Evolutionary conservation across 1,140 invertebrate genomes (phyloP).

Genomic region (Plectrocnemia conspersa): DNA sequence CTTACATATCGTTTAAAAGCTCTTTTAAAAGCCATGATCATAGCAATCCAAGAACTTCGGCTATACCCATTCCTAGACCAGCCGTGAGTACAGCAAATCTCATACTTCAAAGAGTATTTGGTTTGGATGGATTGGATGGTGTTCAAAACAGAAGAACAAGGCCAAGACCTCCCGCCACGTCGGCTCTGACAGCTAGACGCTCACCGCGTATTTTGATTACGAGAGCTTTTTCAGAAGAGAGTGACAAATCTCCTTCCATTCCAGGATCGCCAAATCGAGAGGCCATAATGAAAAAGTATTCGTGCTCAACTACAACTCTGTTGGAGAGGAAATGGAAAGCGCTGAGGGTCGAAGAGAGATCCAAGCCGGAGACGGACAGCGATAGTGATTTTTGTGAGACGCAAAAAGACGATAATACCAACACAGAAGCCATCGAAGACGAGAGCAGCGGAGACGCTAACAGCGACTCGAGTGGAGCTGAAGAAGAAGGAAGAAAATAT

Average conservation of each 20-base stretch:
- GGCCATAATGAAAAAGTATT: constrained; percentile 50
- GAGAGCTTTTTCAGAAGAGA: constrained; percentile 65
- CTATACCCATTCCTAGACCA: constrained; percentile 46
- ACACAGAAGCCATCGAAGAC: constrained; percentile 35
- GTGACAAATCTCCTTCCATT: constrained; percentile 48
- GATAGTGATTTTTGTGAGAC: constrained; percentile 36
- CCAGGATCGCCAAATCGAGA: constrained; percentile 42
- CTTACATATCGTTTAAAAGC: constrained; percentile 36
- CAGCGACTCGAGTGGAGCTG: constrained; percentile 45
- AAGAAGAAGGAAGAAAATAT: constrained; percentile 41
- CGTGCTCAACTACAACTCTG: constrained; percentile 53
- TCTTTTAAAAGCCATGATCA: constrained; percentile 34
- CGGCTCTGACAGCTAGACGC: constrained; percentile 47
- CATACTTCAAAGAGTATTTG: constrained; percentile 53
- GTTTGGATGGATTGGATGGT: constrained; percentile 39
- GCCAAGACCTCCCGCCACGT: constrained; percentile 35
- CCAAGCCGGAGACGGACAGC: constrained; percentile 39
- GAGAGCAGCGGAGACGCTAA: constrained; percentile 34
- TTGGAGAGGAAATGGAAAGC: constrained; percentile 47
- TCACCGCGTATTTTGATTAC: constrained; percentile 68
- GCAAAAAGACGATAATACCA: constrained; percentile 21
- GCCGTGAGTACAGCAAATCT: constrained; percentile 47
- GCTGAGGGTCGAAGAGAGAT: constrained; percentile 30
- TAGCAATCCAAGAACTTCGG: constrained; percentile 38
- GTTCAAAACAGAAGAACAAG: constrained; percentile 17